Evolutionary conservation across 30 jellyfish, hydroid and myxozoan species (phyloP).

Genomic region (Aurelia coerulea): DNA sequence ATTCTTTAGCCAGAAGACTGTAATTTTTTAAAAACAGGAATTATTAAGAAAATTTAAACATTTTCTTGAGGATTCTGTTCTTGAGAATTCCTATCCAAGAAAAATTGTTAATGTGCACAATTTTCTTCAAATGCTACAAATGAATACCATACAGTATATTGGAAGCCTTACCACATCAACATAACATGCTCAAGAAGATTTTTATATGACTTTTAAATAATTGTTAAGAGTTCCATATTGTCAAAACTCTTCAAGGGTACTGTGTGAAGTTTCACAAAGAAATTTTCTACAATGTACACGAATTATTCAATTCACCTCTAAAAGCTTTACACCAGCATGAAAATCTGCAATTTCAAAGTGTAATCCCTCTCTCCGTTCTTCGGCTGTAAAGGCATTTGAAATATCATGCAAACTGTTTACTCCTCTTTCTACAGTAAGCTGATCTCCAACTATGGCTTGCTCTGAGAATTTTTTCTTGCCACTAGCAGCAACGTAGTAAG

Average conservation of each 20-base stretch:
- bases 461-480: too few relatives aligned
- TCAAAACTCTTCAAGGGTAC: not conserved
- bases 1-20: too few relatives aligned
- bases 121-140: too few relatives aligned
- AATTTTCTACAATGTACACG: not conserved
- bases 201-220: not conserved
- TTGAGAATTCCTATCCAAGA: too few relatives aligned
- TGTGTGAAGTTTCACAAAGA: not conserved
- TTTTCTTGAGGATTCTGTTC: too few relatives aligned
- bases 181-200: constrained; percentile 3
- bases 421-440: not conserved
- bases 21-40: too few relatives aligned
- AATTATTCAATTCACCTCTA: constrained; percentile 16
- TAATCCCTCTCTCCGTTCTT: constrained; percentile 41
- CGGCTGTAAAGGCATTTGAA: constrained; percentile 35
- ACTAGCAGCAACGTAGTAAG: too few relatives aligned
- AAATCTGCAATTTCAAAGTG: constrained; percentile 1
- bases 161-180: too few relatives aligned
- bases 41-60: too few relatives aligned
- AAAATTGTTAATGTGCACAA: too few relatives aligned
- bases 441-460: too few relatives aligned
- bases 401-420: constrained; percentile 36
- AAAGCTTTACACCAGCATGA: constrained; percentile 34
- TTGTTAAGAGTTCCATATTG: not conserved
- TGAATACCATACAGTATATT: too few relatives aligned